Percentiles rank a stretch among this genome's conserved stretches.
phyloP scores from a whole-genome alignment of 2,797 vertebrate genomes.

The Lophius americanus region DNA sequence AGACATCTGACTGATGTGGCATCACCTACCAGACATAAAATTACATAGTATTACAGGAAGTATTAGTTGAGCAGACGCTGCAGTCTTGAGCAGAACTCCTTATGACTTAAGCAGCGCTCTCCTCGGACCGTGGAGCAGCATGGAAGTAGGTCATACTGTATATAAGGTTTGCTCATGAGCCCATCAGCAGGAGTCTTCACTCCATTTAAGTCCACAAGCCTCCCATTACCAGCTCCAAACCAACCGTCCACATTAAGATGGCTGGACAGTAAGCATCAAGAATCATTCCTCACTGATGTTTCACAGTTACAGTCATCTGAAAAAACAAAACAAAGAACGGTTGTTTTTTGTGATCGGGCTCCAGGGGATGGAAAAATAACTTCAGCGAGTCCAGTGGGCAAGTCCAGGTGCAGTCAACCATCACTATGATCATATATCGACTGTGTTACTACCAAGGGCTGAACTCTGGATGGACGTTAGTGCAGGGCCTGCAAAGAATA shows the following conservation, averaged over 20 bases:
- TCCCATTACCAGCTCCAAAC: slow-evolving; percentile 54
- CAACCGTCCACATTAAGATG: slow-evolving; percentile 61
- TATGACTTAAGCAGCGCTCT: slow-evolving; percentile 42
- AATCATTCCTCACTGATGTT: slow-evolving; percentile 49
- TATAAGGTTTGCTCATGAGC: slow-evolving; percentile 29
- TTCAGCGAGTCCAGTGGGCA: slow-evolving; percentile 44
- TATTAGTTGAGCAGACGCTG: slow-evolving; percentile 50
- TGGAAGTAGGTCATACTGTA: slow-evolving; percentile 31
- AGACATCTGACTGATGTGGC: slow-evolving; percentile 17
- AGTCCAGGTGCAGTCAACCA: slow-evolving; percentile 58
- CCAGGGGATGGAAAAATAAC: slow-evolving; percentile 63
- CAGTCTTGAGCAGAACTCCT: slow-evolving; percentile 44
- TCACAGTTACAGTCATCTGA: slow-evolving; percentile 54
- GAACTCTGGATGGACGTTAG: slow-evolving; percentile 45
- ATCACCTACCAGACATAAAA: slow-evolving; percentile 45
- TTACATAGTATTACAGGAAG: slow-evolving; percentile 43
- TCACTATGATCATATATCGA: slow-evolving; percentile 58
- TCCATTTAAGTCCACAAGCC: slow-evolving; percentile 54
- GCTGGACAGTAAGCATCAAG: slow-evolving; percentile 40
- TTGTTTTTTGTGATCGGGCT: slow-evolving; percentile 50
- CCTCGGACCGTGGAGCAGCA: slow-evolving; percentile 37
- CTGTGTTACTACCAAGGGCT: slow-evolving; percentile 40
- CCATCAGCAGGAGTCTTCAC: slow-evolving; percentile 35
- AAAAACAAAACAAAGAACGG: background rate
- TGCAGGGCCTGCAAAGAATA: slow-evolving; percentile 43